Evolutionary conservation across 2,113 vertebrate species (phyloP), one percentile per base, ranked within the genome.

Genomic region (Malaclemys terrapin): DNA sequence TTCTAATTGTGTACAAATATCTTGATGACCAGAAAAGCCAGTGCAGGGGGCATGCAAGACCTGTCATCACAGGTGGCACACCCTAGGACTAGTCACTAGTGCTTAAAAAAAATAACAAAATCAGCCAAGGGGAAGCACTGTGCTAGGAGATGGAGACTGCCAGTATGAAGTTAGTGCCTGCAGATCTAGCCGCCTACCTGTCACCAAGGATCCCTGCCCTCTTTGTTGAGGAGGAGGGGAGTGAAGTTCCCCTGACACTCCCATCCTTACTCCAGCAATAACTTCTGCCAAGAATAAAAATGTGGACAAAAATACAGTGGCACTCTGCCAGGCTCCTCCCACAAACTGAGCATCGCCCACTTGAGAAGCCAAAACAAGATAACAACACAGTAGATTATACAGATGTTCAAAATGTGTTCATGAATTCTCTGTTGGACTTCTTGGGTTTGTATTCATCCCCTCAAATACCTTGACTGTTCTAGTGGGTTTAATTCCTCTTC

Each of bases 11-110:
- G 10, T 0, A 57, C 89, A 45, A 52, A 47, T 79, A 9, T 25
- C 53, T 35, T 20, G 22, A 49, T 45, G 0, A 1, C 52, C 38
- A n/a, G 76, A 65, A 54, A 47, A 69, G 56, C 56, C 52, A 2
- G 19, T 84, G 42, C 0, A 0, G 53, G 53, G 45, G n/a, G 11
- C 89, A 52, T 10, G 1, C 54, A 22, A 76, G 38, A 25, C 79
- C 62, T 0, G 35, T 47, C 12, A 14, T n/a, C 27, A 56, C 56
- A 0, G 2, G 45, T 76, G 87, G 8, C 79, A 87, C 11, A 42
- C 53, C 17, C 2, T 62, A 72, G 65, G 27, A 11, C 2, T 47
- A 19, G 22, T 3, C 54, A n/a, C 3, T 83, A n/a, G 2, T 0
- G 0, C 22, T 65, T 47, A 62, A 80, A 31, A 75, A 16, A 45